Percentiles rank a stretch among this genome's conserved stretches.
phyloP scores from a whole-genome alignment of 2,888 invertebrate species.

The Nasonovia ribisnigri region DNA sequence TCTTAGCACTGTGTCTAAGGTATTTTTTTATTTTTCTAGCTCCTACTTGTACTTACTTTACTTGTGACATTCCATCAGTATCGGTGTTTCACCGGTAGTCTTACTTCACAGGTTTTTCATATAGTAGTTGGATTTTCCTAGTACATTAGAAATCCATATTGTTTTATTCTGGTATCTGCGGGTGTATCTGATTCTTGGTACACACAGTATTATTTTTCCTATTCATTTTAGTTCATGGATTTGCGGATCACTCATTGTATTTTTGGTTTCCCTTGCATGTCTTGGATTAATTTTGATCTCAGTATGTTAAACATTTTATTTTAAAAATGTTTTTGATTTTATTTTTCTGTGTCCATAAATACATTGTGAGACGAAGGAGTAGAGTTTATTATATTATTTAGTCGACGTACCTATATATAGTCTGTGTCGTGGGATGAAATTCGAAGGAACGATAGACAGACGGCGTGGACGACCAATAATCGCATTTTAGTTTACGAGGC shows the following conservation, averaged over 20 bases:
- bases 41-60: too few species aligned
- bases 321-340: not conserved
- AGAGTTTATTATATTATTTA: not conserved
- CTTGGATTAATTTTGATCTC: not conserved
- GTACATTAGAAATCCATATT: not conserved
- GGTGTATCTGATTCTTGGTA: not conserved
- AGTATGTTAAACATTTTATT: not conserved
- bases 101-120: not conserved
- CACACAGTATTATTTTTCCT: not conserved
- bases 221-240: not conserved
- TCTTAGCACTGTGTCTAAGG: too few species aligned
- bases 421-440: not conserved
- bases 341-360: not conserved
- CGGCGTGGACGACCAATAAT: not conserved
- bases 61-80: too few species aligned
- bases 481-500: not conserved
- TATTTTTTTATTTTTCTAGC: too few species aligned
- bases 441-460: not conserved
- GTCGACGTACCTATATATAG: not conserved
- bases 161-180: not conserved
- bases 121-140: not conserved
- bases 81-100: not conserved
- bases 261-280: not conserved
- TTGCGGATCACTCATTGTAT: not conserved
- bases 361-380: not conserved